These are phyloP conservation scores for Trichonephila clavata DNA, from an alignment of 1,140 invertebrate species.

Conservation along the genomic window DNA sequence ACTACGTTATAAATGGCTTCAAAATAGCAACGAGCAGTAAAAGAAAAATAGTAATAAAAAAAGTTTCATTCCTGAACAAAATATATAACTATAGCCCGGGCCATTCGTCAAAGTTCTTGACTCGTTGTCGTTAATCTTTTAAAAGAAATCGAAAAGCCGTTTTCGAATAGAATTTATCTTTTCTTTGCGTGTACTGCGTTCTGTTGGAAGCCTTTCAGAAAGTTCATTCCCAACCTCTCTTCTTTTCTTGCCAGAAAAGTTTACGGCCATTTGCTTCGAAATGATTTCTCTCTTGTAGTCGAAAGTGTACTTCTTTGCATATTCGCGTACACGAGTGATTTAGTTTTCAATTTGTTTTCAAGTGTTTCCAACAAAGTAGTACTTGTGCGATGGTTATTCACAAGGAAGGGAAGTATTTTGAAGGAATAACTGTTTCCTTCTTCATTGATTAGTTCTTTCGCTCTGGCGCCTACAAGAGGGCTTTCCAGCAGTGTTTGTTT, in stretches of 20 bases:
- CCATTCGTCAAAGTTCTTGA: conserved; percentile 53
- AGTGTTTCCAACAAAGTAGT: background rate
- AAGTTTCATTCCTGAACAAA: background rate
- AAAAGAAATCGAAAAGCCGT: conserved; percentile 60
- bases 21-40: background rate
- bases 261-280: conserved; percentile 49
- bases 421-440: background rate
- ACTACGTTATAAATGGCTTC: background rate
- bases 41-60: background rate
- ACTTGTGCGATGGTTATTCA: conserved; percentile 33
- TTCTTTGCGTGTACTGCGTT: conserved; percentile 30
- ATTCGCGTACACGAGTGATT: conserved; percentile 48
- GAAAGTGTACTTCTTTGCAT: background rate
- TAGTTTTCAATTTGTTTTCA: conserved; percentile 59
- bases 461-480: background rate
- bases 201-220: conserved; percentile 21
- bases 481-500: background rate
- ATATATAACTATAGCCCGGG: background rate
- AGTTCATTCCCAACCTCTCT: background rate
- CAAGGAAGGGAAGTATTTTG: background rate
- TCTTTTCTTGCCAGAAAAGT: background rate
- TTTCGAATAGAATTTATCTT: conserved; percentile 57
- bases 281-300: conserved; percentile 1
- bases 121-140: conserved; percentile 49
- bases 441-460: background rate